Percentiles rank a stretch among this genome's conserved stretches.
These are phyloP conservation scores for Sminthopsis crassicaudata DNA, from an alignment of 2,113 vertebrate genomes.

Conservation along the genomic window DNA sequence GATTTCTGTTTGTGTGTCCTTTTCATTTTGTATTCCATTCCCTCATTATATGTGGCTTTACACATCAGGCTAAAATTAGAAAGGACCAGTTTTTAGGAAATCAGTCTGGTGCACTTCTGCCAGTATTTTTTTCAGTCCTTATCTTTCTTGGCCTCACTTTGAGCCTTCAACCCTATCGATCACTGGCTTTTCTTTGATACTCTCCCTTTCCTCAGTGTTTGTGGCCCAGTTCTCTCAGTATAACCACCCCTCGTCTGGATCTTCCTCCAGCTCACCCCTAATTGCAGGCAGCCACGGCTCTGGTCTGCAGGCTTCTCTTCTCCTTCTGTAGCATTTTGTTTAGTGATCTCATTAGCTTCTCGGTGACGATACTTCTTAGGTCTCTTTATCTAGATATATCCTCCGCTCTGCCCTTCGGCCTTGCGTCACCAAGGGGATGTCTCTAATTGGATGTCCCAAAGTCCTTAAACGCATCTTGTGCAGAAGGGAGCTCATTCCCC, in stretches of 20 bases:
- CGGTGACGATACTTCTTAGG: not conserved
- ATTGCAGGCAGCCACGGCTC: not conserved
- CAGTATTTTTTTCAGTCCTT: not conserved
- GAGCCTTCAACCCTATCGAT: not conserved
- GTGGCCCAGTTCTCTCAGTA: not conserved
- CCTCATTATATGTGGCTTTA: not conserved
- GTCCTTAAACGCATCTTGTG: not conserved
- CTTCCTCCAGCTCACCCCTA: not conserved
- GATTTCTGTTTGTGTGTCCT: slow-evolving; percentile 21
- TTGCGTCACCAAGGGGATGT: not conserved
- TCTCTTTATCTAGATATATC: not conserved
- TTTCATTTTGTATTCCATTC: not conserved
- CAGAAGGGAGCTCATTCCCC: not conserved
- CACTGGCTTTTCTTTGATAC: not conserved
- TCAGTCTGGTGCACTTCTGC: not conserved
- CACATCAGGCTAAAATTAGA: not conserved
- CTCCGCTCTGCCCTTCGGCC: not conserved
- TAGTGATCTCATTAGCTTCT: not conserved
- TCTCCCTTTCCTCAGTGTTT: not conserved
- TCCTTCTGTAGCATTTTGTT: not conserved
- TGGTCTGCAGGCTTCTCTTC: not conserved
- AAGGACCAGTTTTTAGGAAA: slow-evolving; percentile 22
- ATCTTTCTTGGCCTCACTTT: not conserved
- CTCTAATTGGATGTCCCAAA: not conserved
- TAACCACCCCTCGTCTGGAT: not conserved